Base-by-base conservation (phyloP, 2,797 vertebrate species). In the Oophaga sylvatica region DNA sequence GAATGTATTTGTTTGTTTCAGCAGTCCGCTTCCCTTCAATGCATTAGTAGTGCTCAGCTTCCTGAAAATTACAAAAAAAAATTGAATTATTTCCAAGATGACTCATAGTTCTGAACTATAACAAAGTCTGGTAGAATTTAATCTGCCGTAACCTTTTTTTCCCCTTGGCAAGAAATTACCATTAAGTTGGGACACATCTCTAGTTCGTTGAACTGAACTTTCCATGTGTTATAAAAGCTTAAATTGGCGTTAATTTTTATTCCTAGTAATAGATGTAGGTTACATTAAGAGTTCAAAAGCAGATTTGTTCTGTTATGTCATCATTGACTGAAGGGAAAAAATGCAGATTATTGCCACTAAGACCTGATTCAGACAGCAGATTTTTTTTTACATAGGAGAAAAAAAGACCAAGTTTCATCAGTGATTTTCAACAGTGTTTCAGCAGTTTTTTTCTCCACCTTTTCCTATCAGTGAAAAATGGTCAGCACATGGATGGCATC, bases 81-180 rank as follows among this genome's bases (percentile, higher is more conserved):
- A 53, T 76, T 77, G 79, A 82, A 78, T 85, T 77, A 60, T 62
- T 86, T 89, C 84, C 88, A 89, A 73, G 80, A 86, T 89, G 84
- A 86, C 88, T 89, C 84, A 89, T 71, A 56, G 71, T 67, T 81
- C 59, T 67, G 70, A 88, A 81, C 80, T 88, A 73, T 80, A 88
- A 85, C 57, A 85, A 76, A 88, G 78, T 88, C 83, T 81, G 82
- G 26, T 83, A 86, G 73, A 89, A 86, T 86, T 79, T 83, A 89
- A 86, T 89, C 63, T 83, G 80, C 84, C 77, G 26, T 83, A 85
- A 89, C 84, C 84, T 86, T 89, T 86, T 41, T 67, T 77, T 78
- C 84, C 83, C 79, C 53, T 80, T 83, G 84, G 79, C 70, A 77
- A 70, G 29, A 62, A 86, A 67, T 86, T 86, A 63, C 22, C 56